Evolutionary conservation across 2,113 vertebrate species (phyloP).

Genomic region (Crocuta crocuta): DNA sequence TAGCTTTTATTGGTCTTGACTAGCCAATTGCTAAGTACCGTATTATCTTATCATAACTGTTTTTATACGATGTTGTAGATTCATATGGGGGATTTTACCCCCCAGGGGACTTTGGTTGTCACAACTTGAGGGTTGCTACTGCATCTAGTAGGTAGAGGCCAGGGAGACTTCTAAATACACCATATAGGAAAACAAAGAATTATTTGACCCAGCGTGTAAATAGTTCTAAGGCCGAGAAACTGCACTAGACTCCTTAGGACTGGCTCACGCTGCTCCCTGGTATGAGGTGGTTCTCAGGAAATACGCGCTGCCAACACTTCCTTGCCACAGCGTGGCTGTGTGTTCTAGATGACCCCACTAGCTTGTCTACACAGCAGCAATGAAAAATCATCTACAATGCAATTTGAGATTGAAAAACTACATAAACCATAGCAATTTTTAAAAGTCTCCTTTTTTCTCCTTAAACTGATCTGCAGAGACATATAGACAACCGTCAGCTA

Average conservation of each 20-base stretch:
- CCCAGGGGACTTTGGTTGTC: background rate
- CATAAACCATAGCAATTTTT: background rate
- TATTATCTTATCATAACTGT: background rate
- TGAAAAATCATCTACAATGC: background rate
- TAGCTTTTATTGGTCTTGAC: background rate
- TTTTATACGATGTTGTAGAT: background rate
- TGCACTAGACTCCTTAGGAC: background rate
- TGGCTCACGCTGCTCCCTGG: background rate
- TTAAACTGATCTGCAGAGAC: background rate
- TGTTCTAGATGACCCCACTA: background rate
- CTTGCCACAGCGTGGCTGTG: background rate
- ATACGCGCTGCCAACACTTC: background rate
- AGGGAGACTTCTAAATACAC: background rate
- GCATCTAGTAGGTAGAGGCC: background rate
- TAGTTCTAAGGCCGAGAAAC: background rate
- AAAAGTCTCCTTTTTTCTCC: slow-evolving; percentile 3
- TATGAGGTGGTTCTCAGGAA: background rate
- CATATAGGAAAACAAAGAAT: background rate
- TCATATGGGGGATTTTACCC: background rate
- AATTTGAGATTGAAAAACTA: background rate
- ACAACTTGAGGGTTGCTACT: background rate
- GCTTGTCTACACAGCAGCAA: background rate
- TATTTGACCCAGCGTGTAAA: background rate
- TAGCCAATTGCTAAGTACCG: background rate
- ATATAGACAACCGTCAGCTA: background rate